Conservation (phyloP, 53 echinoderm and acorn worm species). For the Astropecten irregularis region DNA sequence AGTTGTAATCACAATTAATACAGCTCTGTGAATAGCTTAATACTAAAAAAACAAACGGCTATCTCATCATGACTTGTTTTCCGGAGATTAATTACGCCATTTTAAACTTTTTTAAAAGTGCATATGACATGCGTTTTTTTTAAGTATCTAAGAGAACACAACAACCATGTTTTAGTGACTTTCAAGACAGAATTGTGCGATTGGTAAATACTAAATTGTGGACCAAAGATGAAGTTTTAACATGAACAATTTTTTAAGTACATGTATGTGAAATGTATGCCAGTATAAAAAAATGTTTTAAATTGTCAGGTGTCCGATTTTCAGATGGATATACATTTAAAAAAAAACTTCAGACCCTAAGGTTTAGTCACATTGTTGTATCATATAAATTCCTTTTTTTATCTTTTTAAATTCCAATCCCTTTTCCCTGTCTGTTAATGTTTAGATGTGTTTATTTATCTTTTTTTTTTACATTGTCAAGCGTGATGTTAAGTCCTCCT, state of each 20-base stretch:
- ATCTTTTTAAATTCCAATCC: too few species aligned
- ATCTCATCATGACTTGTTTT: conserved; percentile 42
- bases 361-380: too few species aligned
- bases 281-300: neutral
- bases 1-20: conserved; percentile 5
- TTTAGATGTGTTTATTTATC: too few species aligned
- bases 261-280: neutral
- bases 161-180: conserved; percentile 43
- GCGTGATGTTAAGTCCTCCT: too few species aligned
- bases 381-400: too few species aligned
- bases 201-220: neutral
- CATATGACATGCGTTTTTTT: neutral
- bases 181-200: neutral
- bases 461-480: too few species aligned
- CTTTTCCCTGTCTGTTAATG: too few species aligned
- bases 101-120: neutral
- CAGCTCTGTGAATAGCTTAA: conserved; percentile 15
- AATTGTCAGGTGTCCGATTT: too few species aligned
- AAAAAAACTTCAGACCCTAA: too few species aligned
- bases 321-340: too few species aligned
- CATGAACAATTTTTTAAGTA: neutral
- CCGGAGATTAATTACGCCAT: conserved; percentile 21
- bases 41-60: conserved; percentile 26
- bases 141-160: neutral
- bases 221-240: neutral